Evolutionary conservation across 1,140 invertebrate genomes (phyloP), one percentile per base, ranked within the genome.

Genomic region (Leguminivora glycinivorella): DNA sequence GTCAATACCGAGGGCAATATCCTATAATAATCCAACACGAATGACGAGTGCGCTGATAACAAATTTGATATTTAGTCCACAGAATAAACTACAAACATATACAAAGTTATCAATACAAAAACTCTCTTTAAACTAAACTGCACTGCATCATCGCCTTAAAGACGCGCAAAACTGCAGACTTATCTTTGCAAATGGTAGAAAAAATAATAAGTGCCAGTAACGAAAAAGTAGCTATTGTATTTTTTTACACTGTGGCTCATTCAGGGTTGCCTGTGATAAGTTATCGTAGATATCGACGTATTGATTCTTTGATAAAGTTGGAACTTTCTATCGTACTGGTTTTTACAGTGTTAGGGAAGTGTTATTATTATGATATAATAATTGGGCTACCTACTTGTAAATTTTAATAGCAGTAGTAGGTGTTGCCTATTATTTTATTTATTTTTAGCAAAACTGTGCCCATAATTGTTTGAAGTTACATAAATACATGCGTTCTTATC

Each of bases 301-400:
- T 88, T 88, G 86, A 88, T 88, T 84, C 71, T 66, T 71, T 82
- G 86, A 88, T 88, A 88, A 67, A 83, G 47, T 40, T 22, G 70
- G 66, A 63, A 77, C 76, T 86, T 83, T 85, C 79, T 79, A 83
- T 56, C 80, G 56, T 52, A 78, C 81, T 78, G 84, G 84, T 85
- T 88, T 85, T 81, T 80, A 81, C 82, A 75, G 1, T 22, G 38
- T 63, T 63, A 29, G n/a, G 25, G 26, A 63, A 26, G 58, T 29
- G 31, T 4, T 63, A 34, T 31, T 14, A 29, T n/a, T 63, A 34
- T 31, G 26, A 29, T n/a, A 19, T 52, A 52, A 43, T 43, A 43
- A 52, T 52, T 22, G n/a, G 4, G 9, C 14, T n/a, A 52, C 17
- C 17, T 19, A 7, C 17, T 17, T 9, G 47, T 17, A 52, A 52